These are phyloP conservation scores for Pedetes capensis DNA, from an alignment of 2,113 vertebrate genomes.

Conservation along the genomic window DNA sequence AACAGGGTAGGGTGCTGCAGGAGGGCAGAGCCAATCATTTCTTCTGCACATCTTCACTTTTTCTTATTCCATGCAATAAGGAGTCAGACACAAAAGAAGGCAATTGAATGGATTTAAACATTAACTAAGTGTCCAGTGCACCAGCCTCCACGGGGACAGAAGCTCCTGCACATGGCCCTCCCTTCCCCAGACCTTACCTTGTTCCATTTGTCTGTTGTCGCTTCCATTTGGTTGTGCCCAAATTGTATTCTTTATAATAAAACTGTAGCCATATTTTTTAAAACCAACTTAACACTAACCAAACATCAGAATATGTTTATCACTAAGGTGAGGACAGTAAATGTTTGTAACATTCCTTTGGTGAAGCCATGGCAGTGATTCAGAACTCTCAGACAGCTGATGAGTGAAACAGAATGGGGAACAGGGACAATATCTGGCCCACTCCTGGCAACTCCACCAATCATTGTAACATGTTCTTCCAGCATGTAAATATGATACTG, in stretches of 20 bases:
- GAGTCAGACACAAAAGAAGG: background rate
- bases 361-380: background rate
- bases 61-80: background rate
- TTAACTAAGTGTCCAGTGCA: background rate
- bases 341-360: background rate
- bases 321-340: background rate
- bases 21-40: background rate
- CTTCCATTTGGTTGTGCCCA: background rate
- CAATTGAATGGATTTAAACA: background rate
- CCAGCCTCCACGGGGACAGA: accelerated
- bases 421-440: background rate
- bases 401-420: background rate
- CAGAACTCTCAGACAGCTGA: background rate
- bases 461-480: background rate
- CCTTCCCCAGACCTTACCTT: background rate
- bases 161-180: background rate
- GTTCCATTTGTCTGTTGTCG: background rate
- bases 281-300: background rate
- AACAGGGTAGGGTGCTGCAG: background rate
- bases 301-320: background rate
- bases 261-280: background rate
- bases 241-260: background rate
- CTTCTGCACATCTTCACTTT: background rate
- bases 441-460: accelerated
- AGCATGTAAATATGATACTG: too few species aligned